Evolutionary conservation across 2,113 vertebrate genomes (phyloP), one percentile per base, ranked within the genome.

Genomic region (Pedionomus torquatus): DNA sequence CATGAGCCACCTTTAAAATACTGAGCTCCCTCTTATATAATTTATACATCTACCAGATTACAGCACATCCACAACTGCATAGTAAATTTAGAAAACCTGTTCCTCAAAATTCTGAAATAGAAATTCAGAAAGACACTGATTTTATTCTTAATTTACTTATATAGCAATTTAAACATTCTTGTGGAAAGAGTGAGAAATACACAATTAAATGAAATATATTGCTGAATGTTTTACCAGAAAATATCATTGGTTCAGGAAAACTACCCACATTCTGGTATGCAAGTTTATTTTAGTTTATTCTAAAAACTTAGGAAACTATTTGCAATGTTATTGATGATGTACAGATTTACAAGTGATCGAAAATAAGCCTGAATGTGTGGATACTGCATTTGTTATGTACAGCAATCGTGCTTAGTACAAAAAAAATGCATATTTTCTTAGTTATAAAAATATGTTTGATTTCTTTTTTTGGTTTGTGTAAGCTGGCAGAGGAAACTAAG

Each of bases 1-100:
- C 92, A 61, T 95, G 87, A 89, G 46, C 95, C 79, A 93, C 91
- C 58, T 97, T 98, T 89, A 89, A 97, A 98, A 96, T 84, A 93
- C 90, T 79, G 96, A 92, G 83, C 90, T 96, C 89, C 91, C 95
- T 97, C 95, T 97, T 95, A 68, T 72, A 93, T 74, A 83, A 89
- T 87, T 89, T 82, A 88, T 79, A 96, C 57, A 93, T 85, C 63
- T 85, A 96, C 60, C 82, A 94, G 87, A 97, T 97, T 95, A 90
- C 81, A 93, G 84, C 83, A 94, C 76, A 93, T 74, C 60, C 79
- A 79, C 65, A 93, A 95, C 86, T 93, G 60, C 64, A 71, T 55
- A 80, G 78, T 93, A 96, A 96, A 96, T 33, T 69, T 83, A 83
- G 41, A 78, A 94, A 97, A 61, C 2, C 58, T 95, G 97, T 86